phyloP scores from a whole-genome alignment of 2,888 invertebrate genomes.

The Adela reaumurella region DNA sequence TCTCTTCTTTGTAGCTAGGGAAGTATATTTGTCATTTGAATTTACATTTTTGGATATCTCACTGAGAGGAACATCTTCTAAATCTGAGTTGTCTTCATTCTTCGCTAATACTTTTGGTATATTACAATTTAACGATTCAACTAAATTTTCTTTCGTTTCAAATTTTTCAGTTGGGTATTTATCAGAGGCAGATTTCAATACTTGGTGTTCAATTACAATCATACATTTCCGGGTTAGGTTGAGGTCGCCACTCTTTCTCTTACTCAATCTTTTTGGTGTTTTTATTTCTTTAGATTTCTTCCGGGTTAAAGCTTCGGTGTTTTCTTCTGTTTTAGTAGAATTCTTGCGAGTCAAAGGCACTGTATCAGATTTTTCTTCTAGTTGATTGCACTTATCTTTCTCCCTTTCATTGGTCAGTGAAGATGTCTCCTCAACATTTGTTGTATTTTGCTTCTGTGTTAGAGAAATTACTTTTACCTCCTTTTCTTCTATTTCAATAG shows the following conservation, averaged over 20 bases:
- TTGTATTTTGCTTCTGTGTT: constrained; percentile 1
- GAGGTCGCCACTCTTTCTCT: neutral
- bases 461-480: too few relatives aligned
- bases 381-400: too few relatives aligned
- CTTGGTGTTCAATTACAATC: neutral
- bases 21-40: neutral
- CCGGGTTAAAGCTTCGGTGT: neutral
- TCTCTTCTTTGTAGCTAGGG: neutral
- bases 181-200: constrained; percentile 1
- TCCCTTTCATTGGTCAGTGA: too few relatives aligned
- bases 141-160: too few relatives aligned
- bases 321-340: neutral
- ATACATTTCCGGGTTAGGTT: neutral
- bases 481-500: too few relatives aligned
- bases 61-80: constrained; percentile 33
- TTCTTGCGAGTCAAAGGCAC: too few relatives aligned
- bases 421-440: too few relatives aligned
- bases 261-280: neutral
- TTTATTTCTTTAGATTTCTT: neutral
- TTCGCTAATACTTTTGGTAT: too few relatives aligned
- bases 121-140: too few relatives aligned
- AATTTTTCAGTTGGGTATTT: neutral
- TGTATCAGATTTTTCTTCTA: too few relatives aligned
- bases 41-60: constrained; percentile 19
- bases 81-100: constrained; percentile 30